Evolutionary conservation across 92 coral and sea anemone genomes (phyloP), one percentile per base, ranked within the genome.

Genomic region (Epizoanthus illoricatus): DNA sequence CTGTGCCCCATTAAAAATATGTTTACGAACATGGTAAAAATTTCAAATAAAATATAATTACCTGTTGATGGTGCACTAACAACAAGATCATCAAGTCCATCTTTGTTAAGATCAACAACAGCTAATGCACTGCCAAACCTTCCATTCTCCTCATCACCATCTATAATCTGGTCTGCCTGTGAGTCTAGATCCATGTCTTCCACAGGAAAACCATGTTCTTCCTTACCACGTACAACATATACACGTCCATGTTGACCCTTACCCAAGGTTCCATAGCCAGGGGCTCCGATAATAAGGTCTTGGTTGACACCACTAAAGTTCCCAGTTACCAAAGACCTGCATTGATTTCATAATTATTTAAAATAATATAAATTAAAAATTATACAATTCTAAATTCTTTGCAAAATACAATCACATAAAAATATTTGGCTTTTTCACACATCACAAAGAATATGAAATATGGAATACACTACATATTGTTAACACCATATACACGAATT

Each of bases 31-130:
- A 28, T 28, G 36, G 36, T 28, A 28, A 28, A 28, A 28, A 28
- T 0, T 28, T 0, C 2, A 28, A 28, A 28, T 28, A 28, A 28
- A 28, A 1, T 28, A 0, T 28, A 28, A 1, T 28, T 80, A 96
- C 98, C 98, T 90, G 89, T 83, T 3, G 98, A 91, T 10, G 98
- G 98, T 8, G 98, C 98, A 88, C 97, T 93, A 18, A 96, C 88
- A n/a, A 90, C 98, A 2, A 95, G 87, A 69, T 95, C 98, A 80
- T 94, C 95, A 7, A 96, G 43, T 10, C 98, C 98, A 82, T 96
- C 98, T 65, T 62, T 84, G 80, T 96, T 96, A 3, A 94, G 80
- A 79, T 96, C 98, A 42, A 90, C 90, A 42, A 93, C 92, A 28
- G 98, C 93, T 74, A 96, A 24, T 19, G 92, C 92, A 17, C 87